Evolutionary conservation across 2,888 invertebrate genomes (phyloP), one percentile per base, ranked within the genome.

Genomic region (Lithodes maja): DNA sequence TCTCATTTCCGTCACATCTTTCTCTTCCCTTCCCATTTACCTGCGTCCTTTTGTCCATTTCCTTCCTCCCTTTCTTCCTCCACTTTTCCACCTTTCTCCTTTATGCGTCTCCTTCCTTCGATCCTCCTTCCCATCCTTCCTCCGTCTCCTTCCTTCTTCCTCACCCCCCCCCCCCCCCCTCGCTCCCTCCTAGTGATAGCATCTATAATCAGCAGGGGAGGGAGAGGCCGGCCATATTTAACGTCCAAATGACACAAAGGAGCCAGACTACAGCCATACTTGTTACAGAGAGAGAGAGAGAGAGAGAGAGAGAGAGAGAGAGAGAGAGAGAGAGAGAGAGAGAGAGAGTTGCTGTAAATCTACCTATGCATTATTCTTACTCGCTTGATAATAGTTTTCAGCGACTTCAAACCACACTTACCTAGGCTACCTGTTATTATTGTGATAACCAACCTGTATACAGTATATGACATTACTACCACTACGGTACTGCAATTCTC

Each of bases 261-360:
- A 33, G 33, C 33, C 33, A 33, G 33, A 33, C 33, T 33, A 33
- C 33, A 33, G 33, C 33, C 33, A 33, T 33, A 33, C 33, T 33
- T 33, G 17, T 15, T 7, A n/a, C 12, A 74, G 74, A 74, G n/a
- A 17, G 17, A n/a, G 74, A 71, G 17, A 17, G 17, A 17, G n/a
- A 74, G 74, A 17, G 17, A 17, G 74, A 74, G 74, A 17, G 17
- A 74, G 74, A 74, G 61, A 61, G 61, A 61, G 61, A 61, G 61
- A 61, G 17, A 17, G 55, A 55, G 33, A 54, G 79, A 79, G 79
- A 78, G 78, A 53, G 53, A 49, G 49, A 33, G 33, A 77, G 75
- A 33, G 75, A 77, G 7, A 2, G 75, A 61, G 12, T 61, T 61
- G 5, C 5, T 5, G 61, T 61, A 5, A 61, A 7, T 61, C 12